These are phyloP conservation scores for Lethenteron camtschaticum DNA, from an alignment of 2,113 vertebrate species.

Conservation along the genomic window DNA sequence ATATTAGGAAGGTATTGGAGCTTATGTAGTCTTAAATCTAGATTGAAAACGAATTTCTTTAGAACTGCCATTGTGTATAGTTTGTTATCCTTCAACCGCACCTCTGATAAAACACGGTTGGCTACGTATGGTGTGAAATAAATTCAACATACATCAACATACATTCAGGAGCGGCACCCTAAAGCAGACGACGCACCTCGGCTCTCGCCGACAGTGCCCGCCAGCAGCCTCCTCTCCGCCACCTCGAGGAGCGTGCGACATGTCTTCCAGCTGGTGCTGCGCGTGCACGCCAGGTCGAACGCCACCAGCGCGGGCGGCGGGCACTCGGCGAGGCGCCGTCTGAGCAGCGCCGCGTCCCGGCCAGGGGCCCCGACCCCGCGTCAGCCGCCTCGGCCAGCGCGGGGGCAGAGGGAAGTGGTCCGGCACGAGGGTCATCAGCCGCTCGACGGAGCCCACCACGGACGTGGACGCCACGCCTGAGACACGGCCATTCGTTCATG, in stretches of 20 bases:
- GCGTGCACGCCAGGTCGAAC: constrained; percentile 82
- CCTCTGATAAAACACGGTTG: too few relatives aligned
- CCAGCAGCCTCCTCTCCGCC: constrained; percentile 42
- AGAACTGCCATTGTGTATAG: too few relatives aligned
- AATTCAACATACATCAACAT: too few relatives aligned
- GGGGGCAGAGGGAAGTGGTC: constrained; percentile 56
- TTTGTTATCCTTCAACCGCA: too few relatives aligned
- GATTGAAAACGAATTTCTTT: too few relatives aligned
- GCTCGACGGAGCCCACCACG: constrained; percentile 44
- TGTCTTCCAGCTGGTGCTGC: constrained; percentile 78
- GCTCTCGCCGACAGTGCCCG: constrained; percentile 30
- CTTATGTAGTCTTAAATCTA: too few relatives aligned
- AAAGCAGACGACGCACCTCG: constrained; percentile 24
- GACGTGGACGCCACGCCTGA: constrained; percentile 90
- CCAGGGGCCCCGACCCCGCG: not conserved
- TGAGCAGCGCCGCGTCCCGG: constrained; percentile 15
- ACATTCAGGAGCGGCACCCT: too few relatives aligned
- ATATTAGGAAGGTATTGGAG: too few relatives aligned
- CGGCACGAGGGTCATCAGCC: constrained; percentile 39
- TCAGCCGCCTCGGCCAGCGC: constrained; percentile 24
- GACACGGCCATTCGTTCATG: not conserved
- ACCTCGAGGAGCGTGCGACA: constrained; percentile 78
- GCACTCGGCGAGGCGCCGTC: constrained; percentile 44
- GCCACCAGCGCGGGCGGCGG: constrained; percentile 63
- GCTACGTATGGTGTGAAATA: too few relatives aligned